Base-by-base conservation (phyloP, 2,888 invertebrate species). In the Palloptera scutellata region DNA sequence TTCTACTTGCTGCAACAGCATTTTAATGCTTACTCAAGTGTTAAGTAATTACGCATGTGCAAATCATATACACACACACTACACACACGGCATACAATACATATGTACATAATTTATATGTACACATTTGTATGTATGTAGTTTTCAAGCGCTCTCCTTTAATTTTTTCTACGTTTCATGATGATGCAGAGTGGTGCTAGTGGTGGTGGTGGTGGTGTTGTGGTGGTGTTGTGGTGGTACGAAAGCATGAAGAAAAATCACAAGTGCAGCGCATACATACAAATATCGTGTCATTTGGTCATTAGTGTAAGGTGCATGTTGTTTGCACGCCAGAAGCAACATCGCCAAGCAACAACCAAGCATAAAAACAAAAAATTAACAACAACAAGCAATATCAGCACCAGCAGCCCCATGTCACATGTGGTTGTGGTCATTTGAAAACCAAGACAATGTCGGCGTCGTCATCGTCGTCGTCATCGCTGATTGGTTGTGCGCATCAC, bases 261-360 rank as follows among this genome's bases (percentile, higher is more conserved):
- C 48, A 48, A 48, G 48, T 48, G 48, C 48, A 10, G 30, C 30
- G 6, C 30, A 30, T 57, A 54, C 61, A 64, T 64, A 64, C 64
- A 62, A 69, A 73, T 74, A 68, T 72, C 74, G 73, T 73, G 74
- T 73, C 73, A 73, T 74, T 73, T 73, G 73, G 74, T 72, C 74
- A 74, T 74, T 74, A 74, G 73, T 74, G 73, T 71, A 71, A 73
- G 70, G 72, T 74, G 73, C 73, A 73, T 74, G 72, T 74, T 74
- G 64, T 69, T 70, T 68, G 61, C 70, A 68, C 68, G 43, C 40
- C 30, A 30, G 17, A n/a, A 42, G 42, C 59, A 19, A 43, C 58
- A 61, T 42, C 40, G 48, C 45, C n/a, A n/a, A 45, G 19, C 10
- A 41, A 48, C 42, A 63, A 64, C n/a, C 54, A 57, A 48, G 60